Conservation (phyloP, 1,140 invertebrate species). For the Camponotus pennsylvanicus region DNA sequence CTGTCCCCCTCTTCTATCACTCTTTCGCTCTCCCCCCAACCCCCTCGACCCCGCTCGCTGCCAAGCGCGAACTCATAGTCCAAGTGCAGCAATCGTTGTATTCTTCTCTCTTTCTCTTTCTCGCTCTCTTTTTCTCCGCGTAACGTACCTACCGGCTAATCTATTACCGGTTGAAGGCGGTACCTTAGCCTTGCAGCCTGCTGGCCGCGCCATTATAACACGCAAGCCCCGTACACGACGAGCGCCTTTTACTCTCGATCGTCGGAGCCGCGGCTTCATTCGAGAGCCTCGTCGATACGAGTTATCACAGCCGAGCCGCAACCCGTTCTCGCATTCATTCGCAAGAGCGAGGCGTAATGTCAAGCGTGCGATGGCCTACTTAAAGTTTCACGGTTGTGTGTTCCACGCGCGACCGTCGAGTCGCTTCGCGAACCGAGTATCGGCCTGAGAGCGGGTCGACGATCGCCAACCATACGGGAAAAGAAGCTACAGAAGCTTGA, state of each 20-base stretch:
- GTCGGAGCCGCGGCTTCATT: conserved; percentile 13
- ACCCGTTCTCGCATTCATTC: conserved; percentile 42
- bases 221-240: conserved; percentile 60
- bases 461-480: conserved; percentile 6
- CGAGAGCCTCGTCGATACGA: conserved; percentile 29
- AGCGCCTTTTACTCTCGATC: conserved; percentile 76
- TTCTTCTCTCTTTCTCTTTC: conserved; percentile 30
- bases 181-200: conserved; percentile 77
- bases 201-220: conserved; percentile 69
- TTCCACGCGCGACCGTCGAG: conserved; percentile 24
- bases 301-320: conserved; percentile 45
- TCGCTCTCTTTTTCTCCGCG: conserved; percentile 45
- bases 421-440: conserved; percentile 7
- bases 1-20: conserved; percentile 6
- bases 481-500: no score
- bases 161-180: conserved; percentile 80
- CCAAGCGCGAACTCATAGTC: conserved; percentile 71
- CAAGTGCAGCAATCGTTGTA: conserved; percentile 80
- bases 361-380: conserved; percentile 47
- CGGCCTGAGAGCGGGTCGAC: conserved; percentile 14
- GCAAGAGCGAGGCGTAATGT: conserved; percentile 46
- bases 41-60: conserved; percentile 11
- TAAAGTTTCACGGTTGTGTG: conserved; percentile 40
- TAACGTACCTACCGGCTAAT: conserved; percentile 77
- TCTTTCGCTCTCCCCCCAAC: conserved; percentile 37